Base-by-base conservation (phyloP, 2,888 invertebrate species). In the Chalcis sispes region DNA sequence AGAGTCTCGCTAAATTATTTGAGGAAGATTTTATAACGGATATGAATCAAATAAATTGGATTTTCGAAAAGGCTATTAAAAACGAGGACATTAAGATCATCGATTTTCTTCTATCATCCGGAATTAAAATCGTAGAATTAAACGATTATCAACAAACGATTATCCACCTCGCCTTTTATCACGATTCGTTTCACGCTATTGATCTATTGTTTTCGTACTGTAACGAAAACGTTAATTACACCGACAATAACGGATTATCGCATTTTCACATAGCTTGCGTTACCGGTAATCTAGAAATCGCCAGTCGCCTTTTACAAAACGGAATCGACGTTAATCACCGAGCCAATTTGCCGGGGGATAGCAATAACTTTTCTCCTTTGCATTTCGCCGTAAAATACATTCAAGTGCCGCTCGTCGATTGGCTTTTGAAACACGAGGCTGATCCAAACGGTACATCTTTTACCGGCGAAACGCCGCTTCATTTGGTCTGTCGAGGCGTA, bases 321-420 rank as follows among this genome's bases (percentile, higher is more conserved):
- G 56, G 56, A 8, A 56, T 46, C 2, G 62, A 72, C 23, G 54
- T 42, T 0, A 64, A 62, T 18, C 20, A 23, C 10, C 25, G 27
- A 0, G 23, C 25, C 0, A 32, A 29, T 48, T 15, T 13, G 1
- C 3, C 7, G 2, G 15, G 59, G 13, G 42, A 52, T 8, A 18
- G 59, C 27, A 32, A 50, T 4, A 2, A 42, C 15, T 64, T 54
- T 18, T 23, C 72, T n/a, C 29, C 72, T 18, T 23, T 72, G 4
- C 64, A 64, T 25, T 72, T 64, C 15, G 72, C 72, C 3, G 56
- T 64, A 4, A 54, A 54, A 25, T 15, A 72, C 27, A 15, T 20
- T 7, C n/a, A 23, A 32, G 3, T 64, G 0, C 7, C 54, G 20
- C 15, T 64, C 4, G 72, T 64, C 1, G 23, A 72, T n/a, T 23